phyloP scores from a whole-genome alignment of 1,140 invertebrate species.

The Episyrphus balteatus region DNA sequence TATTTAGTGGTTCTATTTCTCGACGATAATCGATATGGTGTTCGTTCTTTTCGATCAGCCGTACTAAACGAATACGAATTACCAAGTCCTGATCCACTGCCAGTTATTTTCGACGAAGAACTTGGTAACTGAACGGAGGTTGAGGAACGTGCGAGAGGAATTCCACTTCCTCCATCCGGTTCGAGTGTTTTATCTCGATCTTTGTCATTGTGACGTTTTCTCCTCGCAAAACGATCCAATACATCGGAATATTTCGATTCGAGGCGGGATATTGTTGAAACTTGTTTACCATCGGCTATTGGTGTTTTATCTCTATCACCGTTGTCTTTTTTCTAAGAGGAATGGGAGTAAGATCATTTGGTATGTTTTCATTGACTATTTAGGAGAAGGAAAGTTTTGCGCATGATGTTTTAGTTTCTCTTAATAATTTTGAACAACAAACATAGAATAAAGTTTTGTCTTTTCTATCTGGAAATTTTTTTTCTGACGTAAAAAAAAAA shows the following conservation, averaged over 20 bases:
- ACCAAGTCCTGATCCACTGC: background rate
- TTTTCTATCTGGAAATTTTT: too few species aligned
- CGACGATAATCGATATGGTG: slow-evolving; percentile 20
- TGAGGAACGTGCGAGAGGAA: slow-evolving; percentile 44
- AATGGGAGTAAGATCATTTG: background rate
- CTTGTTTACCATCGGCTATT: slow-evolving; percentile 14
- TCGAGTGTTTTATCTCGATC: slow-evolving; percentile 40
- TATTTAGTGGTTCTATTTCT: slow-evolving; percentile 9
- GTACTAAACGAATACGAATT: slow-evolving; percentile 25
- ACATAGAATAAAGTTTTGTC: too few species aligned
- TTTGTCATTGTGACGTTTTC: slow-evolving; percentile 9
- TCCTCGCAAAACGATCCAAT: slow-evolving; percentile 51
- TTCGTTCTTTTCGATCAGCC: slow-evolving; percentile 30
- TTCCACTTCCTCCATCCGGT: slow-evolving; percentile 38
- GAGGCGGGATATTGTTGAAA: slow-evolving; percentile 47
- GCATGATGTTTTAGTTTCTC: too few species aligned
- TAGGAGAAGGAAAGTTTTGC: background rate
- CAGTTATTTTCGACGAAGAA: too few species aligned
- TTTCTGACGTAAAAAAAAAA: too few species aligned
- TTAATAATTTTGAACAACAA: too few species aligned
- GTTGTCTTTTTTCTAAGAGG: slow-evolving; percentile 6
- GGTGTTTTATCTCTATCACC: slow-evolving; percentile 29
- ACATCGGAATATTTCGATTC: slow-evolving; percentile 65
- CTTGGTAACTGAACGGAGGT: slow-evolving; percentile 52
- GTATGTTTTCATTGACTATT: background rate